These are phyloP conservation scores for Strix aluco DNA, from an alignment of 2,113 vertebrate species.

Conservation along the genomic window DNA sequence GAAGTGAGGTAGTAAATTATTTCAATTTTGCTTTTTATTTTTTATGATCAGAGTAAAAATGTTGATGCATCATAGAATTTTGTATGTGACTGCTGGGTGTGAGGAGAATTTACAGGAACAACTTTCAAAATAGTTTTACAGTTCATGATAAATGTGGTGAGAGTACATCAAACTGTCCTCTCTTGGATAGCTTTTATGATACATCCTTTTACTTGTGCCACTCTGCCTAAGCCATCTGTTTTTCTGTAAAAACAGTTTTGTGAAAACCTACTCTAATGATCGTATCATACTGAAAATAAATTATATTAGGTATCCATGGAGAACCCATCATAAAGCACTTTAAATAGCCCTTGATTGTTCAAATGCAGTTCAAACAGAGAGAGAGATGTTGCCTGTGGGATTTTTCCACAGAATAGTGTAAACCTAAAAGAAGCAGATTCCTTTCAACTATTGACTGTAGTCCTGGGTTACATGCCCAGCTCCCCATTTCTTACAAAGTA, in stretches of 20 bases:
- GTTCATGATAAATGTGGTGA: neutral
- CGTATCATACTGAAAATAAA: neutral
- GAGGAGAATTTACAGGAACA: neutral
- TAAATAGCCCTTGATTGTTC: neutral
- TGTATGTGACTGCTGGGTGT: neutral
- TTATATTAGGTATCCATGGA: constrained; percentile 7
- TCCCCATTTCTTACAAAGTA: neutral
- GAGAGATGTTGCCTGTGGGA: neutral
- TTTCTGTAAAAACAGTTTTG: neutral
- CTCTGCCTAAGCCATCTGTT: constrained; percentile 1
- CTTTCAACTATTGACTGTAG: neutral
- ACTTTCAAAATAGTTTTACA: neutral
- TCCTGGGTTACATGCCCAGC: neutral
- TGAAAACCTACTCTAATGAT: neutral
- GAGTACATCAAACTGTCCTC: neutral
- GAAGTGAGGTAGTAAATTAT: neutral
- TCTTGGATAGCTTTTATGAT: neutral
- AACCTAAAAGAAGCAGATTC: neutral
- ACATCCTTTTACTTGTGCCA: neutral
- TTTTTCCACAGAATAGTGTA: neutral
- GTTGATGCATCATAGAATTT: neutral
- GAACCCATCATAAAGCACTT: neutral
- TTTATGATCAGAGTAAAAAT: neutral
- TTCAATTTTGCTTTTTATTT: neutral
- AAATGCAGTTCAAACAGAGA: neutral